phyloP scores from a whole-genome alignment of 2,888 invertebrate species.

The Dasypogon diadema region DNA sequence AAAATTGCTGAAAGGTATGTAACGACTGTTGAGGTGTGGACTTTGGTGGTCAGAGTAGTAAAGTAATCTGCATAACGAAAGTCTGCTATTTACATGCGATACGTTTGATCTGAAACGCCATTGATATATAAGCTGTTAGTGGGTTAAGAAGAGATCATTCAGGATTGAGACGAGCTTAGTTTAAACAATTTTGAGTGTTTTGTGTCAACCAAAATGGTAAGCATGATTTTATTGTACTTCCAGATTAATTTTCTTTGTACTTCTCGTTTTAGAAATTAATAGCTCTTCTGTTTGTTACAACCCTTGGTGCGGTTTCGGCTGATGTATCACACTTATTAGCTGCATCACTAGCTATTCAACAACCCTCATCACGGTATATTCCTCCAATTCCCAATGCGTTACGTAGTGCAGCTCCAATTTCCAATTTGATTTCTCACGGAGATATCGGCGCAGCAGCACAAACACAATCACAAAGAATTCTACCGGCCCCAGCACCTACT shows the following conservation, averaged over 20 bases:
- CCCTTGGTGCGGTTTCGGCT: background rate
- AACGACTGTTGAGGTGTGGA: slow-evolving; percentile 3
- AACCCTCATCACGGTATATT: slow-evolving; percentile 3
- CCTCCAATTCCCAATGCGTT: slow-evolving; percentile 36
- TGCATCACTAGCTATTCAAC: slow-evolving; percentile 15
- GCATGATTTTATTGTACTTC: too few species aligned
- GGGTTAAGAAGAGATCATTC: slow-evolving; percentile 13
- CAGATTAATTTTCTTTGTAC: background rate
- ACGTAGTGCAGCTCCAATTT: slow-evolving; percentile 1
- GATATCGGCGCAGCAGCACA: slow-evolving; percentile 26
- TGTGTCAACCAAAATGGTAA: too few species aligned
- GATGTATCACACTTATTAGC: slow-evolving; percentile 37
- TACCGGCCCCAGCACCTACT: slow-evolving; percentile 9
- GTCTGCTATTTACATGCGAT: background rate
- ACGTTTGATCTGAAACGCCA: background rate
- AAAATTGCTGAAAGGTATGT: slow-evolving; percentile 23
- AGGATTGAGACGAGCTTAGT: slow-evolving; percentile 1
- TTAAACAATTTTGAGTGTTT: slow-evolving; percentile 9
- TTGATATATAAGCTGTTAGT: slow-evolving; percentile 18
- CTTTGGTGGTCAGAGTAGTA: background rate
- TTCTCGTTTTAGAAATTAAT: background rate
- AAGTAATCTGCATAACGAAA: slow-evolving; percentile 1
- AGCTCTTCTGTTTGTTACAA: background rate
- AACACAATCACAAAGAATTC: slow-evolving; percentile 1
- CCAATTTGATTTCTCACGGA: background rate